A percentile compares a stretch with the other conserved stretches of the same genome.
Evolutionary conservation across 64 coral and sea anemone species (phyloP).

Genomic region (Dendrophyllia cribrosa): DNA sequence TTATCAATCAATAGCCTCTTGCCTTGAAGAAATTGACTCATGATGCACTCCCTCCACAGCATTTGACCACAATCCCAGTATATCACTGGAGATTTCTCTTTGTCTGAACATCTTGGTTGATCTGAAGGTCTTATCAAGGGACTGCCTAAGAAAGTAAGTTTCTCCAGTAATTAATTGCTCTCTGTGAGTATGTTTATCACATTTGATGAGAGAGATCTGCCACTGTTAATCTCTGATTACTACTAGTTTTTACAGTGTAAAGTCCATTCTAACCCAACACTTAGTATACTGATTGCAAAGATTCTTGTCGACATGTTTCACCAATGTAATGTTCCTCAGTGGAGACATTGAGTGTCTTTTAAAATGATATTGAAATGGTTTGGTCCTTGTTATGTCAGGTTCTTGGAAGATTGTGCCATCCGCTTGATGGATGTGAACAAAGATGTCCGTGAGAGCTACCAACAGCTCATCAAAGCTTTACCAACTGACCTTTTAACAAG

Average conservation of each 20-base stretch:
- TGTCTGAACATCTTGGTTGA: conserved; percentile 90
- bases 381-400: conserved; percentile 12
- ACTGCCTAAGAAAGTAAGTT: conserved; percentile 79
- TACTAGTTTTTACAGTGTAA: too few species aligned
- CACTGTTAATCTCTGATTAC: too few species aligned
- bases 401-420: conserved; percentile 86
- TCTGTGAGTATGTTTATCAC: too few species aligned
- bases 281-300: too few species aligned
- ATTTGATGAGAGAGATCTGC: too few species aligned
- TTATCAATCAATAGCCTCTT: too few species aligned
- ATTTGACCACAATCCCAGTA: conserved; percentile 59
- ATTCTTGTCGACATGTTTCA: not conserved
- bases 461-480: conserved; percentile 74
- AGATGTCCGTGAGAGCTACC: conserved; percentile 62
- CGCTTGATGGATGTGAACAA: conserved; percentile 89
- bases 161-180: too few species aligned
- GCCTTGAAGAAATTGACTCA: too few species aligned
- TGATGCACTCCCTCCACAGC: conserved; percentile 37
- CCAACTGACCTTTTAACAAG: conserved; percentile 87
- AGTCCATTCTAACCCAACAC: too few species aligned
- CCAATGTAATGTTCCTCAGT: not conserved
- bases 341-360: not conserved
- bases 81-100: conserved; percentile 73
- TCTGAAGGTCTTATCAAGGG: conserved; percentile 70
- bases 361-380: not conserved